Conservation (phyloP, 2,888 invertebrate genomes). For the Timema podura region DNA sequence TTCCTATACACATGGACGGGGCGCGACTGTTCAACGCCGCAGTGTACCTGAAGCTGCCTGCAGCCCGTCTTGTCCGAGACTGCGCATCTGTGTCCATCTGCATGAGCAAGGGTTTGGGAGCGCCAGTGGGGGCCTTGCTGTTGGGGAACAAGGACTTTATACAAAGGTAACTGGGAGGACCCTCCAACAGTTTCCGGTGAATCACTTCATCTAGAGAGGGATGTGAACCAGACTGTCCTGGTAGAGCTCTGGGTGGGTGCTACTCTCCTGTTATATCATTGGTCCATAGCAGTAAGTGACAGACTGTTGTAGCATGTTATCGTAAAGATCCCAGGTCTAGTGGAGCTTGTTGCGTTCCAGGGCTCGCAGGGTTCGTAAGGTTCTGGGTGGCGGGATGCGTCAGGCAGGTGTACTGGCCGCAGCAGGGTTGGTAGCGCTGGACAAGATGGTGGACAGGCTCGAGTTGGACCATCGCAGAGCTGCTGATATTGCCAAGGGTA, state of each 20-base stretch:
- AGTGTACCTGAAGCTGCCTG: constrained; percentile 59
- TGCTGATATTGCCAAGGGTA: constrained; percentile 62
- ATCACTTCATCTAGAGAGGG: too few species aligned
- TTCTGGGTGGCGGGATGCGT: constrained; percentile 90
- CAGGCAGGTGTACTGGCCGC: constrained; percentile 90
- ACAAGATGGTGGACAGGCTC: constrained; percentile 68
- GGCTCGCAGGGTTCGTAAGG: constrained; percentile 77
- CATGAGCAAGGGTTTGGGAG: constrained; percentile 86
- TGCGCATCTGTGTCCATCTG: constrained; percentile 84
- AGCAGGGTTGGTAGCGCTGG: constrained; percentile 80
- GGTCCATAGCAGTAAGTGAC: too few species aligned
- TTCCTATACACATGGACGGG: constrained; percentile 88
- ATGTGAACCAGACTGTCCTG: too few species aligned
- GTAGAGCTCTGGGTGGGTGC: too few species aligned
- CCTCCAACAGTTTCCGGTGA: too few species aligned
- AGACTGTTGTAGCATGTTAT: too few species aligned
- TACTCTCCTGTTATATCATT: too few species aligned
- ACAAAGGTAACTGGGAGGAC: constrained; percentile 51
- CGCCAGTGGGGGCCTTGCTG: constrained; percentile 83
- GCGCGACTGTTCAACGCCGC: constrained; percentile 89
- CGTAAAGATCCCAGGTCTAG: too few species aligned
- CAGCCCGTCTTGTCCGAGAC: constrained; percentile 60
- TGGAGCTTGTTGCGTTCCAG: constrained; percentile 45
- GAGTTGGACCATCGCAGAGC: constrained; percentile 71
- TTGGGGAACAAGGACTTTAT: constrained; percentile 73